Evolutionary conservation across 2,888 invertebrate species (phyloP).

Genomic region (Mythimna loreyi): DNA sequence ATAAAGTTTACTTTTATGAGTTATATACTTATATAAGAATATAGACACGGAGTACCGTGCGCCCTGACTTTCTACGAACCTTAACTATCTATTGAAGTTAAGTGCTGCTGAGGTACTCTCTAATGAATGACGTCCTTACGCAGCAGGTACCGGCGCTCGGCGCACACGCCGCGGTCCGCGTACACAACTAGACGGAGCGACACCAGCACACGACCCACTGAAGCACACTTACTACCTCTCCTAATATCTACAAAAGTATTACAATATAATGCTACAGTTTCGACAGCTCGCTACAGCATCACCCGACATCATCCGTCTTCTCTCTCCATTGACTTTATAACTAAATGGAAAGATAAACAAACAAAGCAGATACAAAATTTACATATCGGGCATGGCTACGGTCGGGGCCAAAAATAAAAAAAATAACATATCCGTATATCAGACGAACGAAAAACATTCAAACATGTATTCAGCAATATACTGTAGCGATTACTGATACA

Average conservation of each 20-base stretch:
- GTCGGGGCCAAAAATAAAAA: constrained; percentile 38
- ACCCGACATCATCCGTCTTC: constrained; percentile 17
- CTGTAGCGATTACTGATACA: constrained; percentile 23
- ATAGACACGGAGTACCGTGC: not conserved
- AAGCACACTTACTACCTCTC: constrained; percentile 34
- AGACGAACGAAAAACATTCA: constrained; percentile 36
- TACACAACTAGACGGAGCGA: constrained; percentile 24
- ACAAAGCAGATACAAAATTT: constrained; percentile 53
- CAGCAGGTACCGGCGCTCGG: not conserved
- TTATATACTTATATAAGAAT: constrained; percentile 19
- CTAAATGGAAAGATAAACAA: constrained; percentile 58
- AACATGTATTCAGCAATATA: constrained; percentile 33
- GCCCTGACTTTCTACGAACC: not conserved
- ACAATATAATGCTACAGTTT: constrained; percentile 18
- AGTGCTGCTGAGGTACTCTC: constrained; percentile 12
- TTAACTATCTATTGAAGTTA: not conserved
- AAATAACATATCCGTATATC: constrained; percentile 36
- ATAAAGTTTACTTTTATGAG: constrained; percentile 31
- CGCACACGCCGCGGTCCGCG: not conserved
- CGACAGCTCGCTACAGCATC: constrained; percentile 28
- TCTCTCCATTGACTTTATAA: constrained; percentile 41
- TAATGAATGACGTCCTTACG: constrained; percentile 19
- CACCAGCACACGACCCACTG: constrained; percentile 37
- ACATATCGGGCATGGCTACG: constrained; percentile 44
- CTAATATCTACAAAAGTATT: constrained; percentile 21